A percentile compares a stretch with the other conserved stretches of the same genome.
These are phyloP conservation scores for Fundulus diaphanus DNA, from an alignment of 2,797 vertebrate species.

Conservation along the genomic window DNA sequence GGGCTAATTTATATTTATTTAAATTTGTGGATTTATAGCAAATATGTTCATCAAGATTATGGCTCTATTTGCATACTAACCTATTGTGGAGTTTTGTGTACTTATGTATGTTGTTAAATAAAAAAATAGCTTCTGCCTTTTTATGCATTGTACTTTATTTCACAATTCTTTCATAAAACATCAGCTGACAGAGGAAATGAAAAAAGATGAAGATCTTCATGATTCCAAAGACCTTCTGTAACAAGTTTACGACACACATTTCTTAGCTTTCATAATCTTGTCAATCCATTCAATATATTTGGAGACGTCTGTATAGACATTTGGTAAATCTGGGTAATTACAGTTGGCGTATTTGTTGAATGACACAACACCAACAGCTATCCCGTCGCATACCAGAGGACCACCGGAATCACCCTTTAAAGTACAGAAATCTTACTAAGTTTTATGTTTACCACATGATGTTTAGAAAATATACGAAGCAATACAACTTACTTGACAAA, in stretches of 20 bases:
- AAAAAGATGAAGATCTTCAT: no score
- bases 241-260: neutral
- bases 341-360: constrained; percentile 15
- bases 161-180: no score
- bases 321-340: constrained; percentile 64
- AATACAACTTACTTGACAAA: constrained; percentile 48
- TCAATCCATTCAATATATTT: constrained; percentile 67
- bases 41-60: no score
- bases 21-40: no score
- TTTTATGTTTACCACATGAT: neutral
- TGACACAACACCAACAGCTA: constrained; percentile 71
- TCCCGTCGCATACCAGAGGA: constrained; percentile 66
- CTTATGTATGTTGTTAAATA: no score
- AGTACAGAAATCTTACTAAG: fast-evolving
- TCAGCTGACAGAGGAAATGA: no score
- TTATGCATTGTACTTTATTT: no score
- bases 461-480: fast-evolving
- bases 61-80: no score
- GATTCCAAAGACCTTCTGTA: neutral
- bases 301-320: constrained; percentile 70
- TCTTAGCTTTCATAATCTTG: constrained; percentile 2
- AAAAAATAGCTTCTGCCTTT: no score
- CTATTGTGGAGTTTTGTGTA: no score
- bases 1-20: no score
- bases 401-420: constrained; percentile 77